These are phyloP conservation scores for Drosophila parvula DNA, from an alignment of 1,140 invertebrate species.

Conservation along the genomic window DNA sequence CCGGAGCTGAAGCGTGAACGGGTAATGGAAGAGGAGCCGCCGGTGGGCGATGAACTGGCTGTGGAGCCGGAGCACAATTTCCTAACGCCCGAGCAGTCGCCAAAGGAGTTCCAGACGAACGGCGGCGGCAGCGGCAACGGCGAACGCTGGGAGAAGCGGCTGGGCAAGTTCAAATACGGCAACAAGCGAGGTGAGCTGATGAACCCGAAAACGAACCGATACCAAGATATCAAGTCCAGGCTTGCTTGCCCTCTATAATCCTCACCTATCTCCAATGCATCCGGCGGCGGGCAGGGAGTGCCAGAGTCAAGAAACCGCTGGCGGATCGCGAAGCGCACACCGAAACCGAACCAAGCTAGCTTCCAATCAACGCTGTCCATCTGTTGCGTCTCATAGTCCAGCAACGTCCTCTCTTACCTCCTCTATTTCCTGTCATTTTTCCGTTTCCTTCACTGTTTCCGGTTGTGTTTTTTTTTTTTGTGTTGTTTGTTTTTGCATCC, in stretches of 20 bases:
- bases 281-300: conserved; percentile 17
- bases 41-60: conserved; percentile 8
- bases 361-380: conserved; percentile 44
- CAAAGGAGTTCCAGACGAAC: conserved; percentile 70
- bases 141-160: conserved; percentile 79
- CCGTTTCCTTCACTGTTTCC: conserved; percentile 12
- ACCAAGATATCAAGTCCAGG: conserved; percentile 24
- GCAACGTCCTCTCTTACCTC: not conserved
- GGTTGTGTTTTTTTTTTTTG: conserved; percentile 40
- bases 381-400: conserved; percentile 18
- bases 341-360: conserved; percentile 45
- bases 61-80: conserved; percentile 42
- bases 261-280: conserved; percentile 22
- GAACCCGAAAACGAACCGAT: conserved; percentile 43
- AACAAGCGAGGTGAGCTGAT: conserved; percentile 85
- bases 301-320: conserved; percentile 15
- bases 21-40: not conserved
- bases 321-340: conserved; percentile 36
- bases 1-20: not conserved
- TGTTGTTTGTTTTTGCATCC: conserved; percentile 62
- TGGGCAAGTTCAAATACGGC: conserved; percentile 85
- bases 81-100: conserved; percentile 71
- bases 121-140: conserved; percentile 29
- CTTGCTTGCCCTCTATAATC: conserved; percentile 15
- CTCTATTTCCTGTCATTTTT: conserved; percentile 20